Evolutionary conservation across 2,888 invertebrate species (phyloP), one percentile per base, ranked within the genome.

Genomic region (Trissoscelio sp.): DNA sequence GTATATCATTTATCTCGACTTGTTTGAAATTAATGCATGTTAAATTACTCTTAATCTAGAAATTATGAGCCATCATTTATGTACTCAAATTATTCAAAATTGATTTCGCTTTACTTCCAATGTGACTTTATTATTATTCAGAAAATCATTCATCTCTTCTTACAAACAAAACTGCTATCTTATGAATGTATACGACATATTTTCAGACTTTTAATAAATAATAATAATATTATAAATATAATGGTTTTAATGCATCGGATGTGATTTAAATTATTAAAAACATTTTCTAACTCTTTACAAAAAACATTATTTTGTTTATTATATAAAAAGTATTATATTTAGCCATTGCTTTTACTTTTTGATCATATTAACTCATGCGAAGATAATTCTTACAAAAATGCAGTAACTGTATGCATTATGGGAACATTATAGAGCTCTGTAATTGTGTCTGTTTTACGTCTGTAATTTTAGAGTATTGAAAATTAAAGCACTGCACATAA

Each of bases 71-170:
- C 55, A 46, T 46, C 46, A 37, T 64, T 74, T 74, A 44, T 20
- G 34, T 44, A 16, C 22, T 58, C 48, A 64, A 66, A 66, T 57
- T 73, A 74, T 74, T 74, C 64, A 48, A 66, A 60, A 73, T 73
- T 66, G 55, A 66, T 66, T 75, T 11, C n/a, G 18, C 14, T 55
- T 48, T 46, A 64, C 37, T 57, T 53, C 42, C 18, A 46, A 22
- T 14, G 11, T 18, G 28, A 74, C 37, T 74, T 64, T 28, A 57
- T 64, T 66, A 66, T 74, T 64, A 39, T 66, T 46, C 24, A 12
- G 39, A 55, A 57, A 66, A 57, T 58, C 48, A 58, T 66, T 66
- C 46, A 62, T 64, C 16, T 64, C 62, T 24, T 4, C 4, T n/a
- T 2, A 18, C 5, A 24, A 39, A 34, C 44, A 53, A 24, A 34